Conservation (phyloP, 2,888 invertebrate genomes). For the Proisotoma minuta region DNA sequence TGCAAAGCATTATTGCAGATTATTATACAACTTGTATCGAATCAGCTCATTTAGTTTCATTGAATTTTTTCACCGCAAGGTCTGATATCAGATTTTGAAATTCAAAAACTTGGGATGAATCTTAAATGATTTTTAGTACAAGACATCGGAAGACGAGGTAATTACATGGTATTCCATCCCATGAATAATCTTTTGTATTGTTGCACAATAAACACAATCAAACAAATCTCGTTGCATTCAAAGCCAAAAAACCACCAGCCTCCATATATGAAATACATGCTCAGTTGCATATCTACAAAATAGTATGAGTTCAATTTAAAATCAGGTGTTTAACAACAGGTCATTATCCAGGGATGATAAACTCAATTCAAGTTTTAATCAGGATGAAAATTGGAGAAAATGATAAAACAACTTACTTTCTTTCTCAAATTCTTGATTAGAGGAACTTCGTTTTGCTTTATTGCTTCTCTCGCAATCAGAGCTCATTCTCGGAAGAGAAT, state of each 20-base stretch:
- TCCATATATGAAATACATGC: no score
- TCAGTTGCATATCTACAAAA: no score
- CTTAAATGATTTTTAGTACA: background rate
- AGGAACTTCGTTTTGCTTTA: conserved; percentile 26
- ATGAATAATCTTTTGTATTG: conserved; percentile 6
- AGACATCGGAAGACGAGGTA: background rate
- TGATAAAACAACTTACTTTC: conserved; percentile 33
- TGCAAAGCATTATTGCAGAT: no score
- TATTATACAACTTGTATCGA: background rate
- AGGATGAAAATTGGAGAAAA: no score
- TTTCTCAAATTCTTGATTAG: conserved; percentile 28
- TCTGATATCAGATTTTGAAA: background rate
- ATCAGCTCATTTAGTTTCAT: conserved; percentile 1
- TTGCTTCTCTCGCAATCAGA: conserved; percentile 28
- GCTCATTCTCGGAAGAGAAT: conserved; percentile 45
- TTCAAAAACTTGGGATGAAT: background rate
- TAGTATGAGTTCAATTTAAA: no score
- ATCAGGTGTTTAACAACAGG: no score
- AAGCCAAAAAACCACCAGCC: no score
- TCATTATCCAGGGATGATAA: background rate
- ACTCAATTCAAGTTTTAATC: no score
- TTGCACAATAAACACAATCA: conserved; percentile 12
- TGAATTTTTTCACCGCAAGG: background rate
- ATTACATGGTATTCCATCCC: conserved; percentile 15
- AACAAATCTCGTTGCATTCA: no score